Conservation (phyloP, 2,888 invertebrate genomes). For the Chirona hameri region DNA sequence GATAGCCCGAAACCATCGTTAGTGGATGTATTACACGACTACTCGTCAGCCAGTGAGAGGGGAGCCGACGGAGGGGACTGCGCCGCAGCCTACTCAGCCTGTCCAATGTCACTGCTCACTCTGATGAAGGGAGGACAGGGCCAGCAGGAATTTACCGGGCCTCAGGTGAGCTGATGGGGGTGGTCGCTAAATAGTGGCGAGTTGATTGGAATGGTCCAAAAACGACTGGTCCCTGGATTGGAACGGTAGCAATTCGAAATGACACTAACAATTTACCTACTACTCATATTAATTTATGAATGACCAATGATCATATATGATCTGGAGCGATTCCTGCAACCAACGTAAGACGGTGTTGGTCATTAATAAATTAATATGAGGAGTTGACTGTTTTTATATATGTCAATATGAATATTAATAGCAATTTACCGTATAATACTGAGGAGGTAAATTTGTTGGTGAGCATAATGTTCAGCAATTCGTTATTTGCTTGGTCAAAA, state of each 20-base stretch:
- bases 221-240: background rate
- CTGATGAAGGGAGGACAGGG: background rate
- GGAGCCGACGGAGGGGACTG: conserved; percentile 31
- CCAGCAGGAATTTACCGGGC: background rate
- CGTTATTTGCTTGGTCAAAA: too few relatives aligned
- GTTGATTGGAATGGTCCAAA: background rate
- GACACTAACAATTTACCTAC: too few relatives aligned
- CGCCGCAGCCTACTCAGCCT: conserved; percentile 22
- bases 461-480: too few relatives aligned
- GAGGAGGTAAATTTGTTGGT: too few relatives aligned
- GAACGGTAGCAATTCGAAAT: background rate
- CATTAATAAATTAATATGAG: too few relatives aligned
- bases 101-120: conserved; percentile 28
- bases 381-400: too few relatives aligned
- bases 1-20: conserved; percentile 30
- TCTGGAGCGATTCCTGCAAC: too few relatives aligned
- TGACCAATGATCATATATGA: too few relatives aligned
- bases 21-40: conserved; percentile 30
- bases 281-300: too few relatives aligned
- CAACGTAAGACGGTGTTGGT: too few relatives aligned
- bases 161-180: background rate
- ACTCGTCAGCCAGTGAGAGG: conserved; percentile 26
- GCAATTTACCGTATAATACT: too few relatives aligned
- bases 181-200: background rate
- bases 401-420: too few relatives aligned